Evolutionary conservation across 2,888 invertebrate genomes (phyloP), one percentile per base, ranked within the genome.

Genomic region (Mesodorylaimus sp.): DNA sequence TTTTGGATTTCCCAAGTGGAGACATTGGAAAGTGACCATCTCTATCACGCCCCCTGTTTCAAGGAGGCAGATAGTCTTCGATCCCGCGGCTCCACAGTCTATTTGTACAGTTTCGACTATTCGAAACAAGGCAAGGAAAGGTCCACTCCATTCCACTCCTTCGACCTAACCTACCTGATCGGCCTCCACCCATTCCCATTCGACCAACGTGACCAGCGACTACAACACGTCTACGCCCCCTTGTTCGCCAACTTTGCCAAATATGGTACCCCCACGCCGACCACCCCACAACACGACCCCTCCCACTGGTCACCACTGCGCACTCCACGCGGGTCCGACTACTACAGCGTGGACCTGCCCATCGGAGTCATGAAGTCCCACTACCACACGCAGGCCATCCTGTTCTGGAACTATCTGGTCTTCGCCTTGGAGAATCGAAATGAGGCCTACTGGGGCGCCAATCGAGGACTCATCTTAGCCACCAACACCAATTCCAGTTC

Each of bases 61-160:
- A 3, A 10, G 2, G 50, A 44, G 23, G 49, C 27, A 2, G 23
- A 45, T 3, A 13, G 23, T 3, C 3, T 48, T 10, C 36, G 36
- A 7, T 3, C 29, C 3, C 5, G 19, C 3, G 45, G 45, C 21
- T 39, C 25, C 16, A 2, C 25, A 3, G 50, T 52, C 3, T 51
- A 38, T 24, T 27, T 52, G 3, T 52, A 52, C 38, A 41, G 38
- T 5, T 52, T 52, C 44, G 53, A 52, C 26, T 52, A 44, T 41
- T 36, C 16, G 16, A 24, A 39, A 19, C 2, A 2, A 26, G 45
- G 45, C 3, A 13, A 27, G 26, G 48, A 48, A 27, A 44, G 38
- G 1, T 3, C 39, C 13, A 19, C 13, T 2, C 49, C 52, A 10
- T 50, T n/a, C 24, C 53, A 52, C 27, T 25, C 50, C 16, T 19